Percentiles rank a stretch among this genome's conserved stretches.
Evolutionary conservation across 1,140 invertebrate genomes (phyloP).

Genomic region (Ericerus pela): DNA sequence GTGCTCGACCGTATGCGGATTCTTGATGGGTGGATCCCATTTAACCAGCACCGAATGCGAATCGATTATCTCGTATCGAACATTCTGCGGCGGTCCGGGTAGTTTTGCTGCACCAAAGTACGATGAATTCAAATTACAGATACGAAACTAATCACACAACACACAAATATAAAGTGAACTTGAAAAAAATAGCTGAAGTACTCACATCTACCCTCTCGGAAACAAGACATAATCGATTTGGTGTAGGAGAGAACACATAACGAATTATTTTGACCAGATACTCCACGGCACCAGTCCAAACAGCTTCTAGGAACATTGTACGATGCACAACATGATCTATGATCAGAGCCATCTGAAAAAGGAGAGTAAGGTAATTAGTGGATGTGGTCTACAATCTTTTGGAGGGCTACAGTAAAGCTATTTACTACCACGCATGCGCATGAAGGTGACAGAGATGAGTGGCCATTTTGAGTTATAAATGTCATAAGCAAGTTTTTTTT

Average conservation of each 20-base stretch:
- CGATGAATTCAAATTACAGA: neutral
- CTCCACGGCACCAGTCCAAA: conserved; percentile 56
- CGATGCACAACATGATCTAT: conserved; percentile 58
- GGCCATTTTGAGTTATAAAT: too few species aligned
- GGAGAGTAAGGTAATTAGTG: too few species aligned
- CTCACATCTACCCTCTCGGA: conserved; percentile 56
- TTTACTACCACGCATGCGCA: too few species aligned
- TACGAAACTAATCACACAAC: neutral
- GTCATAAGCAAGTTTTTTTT: too few species aligned
- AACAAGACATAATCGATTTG: conserved; percentile 58
- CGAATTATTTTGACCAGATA: conserved; percentile 42
- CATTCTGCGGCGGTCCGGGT: conserved; percentile 59
- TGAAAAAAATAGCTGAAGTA: too few species aligned
- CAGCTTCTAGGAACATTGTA: conserved; percentile 55
- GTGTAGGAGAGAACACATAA: conserved; percentile 55
- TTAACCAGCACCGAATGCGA: conserved; percentile 41
- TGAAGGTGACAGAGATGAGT: too few species aligned
- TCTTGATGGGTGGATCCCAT: conserved; percentile 64
- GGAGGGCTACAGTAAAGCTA: too few species aligned
- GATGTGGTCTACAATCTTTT: too few species aligned
- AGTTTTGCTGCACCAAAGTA: conserved; percentile 33
- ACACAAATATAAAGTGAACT: neutral
- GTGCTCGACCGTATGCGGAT: conserved; percentile 63
- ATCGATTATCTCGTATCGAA: conserved; percentile 44
- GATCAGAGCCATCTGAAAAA: conserved; percentile 43